phyloP scores from a whole-genome alignment of 2,113 vertebrate genomes.

The Fukomys damarensis region DNA sequence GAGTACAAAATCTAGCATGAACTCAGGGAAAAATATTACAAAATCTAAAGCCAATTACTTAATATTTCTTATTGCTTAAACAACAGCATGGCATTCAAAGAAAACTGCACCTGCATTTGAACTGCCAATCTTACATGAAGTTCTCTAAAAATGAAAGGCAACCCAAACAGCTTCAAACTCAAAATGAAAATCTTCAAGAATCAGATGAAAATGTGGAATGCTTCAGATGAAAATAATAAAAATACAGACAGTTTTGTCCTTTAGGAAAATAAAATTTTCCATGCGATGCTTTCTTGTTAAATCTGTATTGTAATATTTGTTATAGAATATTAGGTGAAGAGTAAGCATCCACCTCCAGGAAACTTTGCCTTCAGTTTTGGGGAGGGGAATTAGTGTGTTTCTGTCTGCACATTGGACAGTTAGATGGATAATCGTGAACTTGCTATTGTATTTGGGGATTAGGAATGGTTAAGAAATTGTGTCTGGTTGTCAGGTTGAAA shows the following conservation, averaged over 20 bases:
- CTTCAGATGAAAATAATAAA: slow-evolving; percentile 87
- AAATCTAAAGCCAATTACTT: slow-evolving; percentile 85
- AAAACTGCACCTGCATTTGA: slow-evolving; percentile 86
- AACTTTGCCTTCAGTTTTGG: too few relatives aligned
- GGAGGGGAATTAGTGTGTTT: too few relatives aligned
- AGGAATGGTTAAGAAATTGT: too few relatives aligned
- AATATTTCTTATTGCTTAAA: slow-evolving; percentile 83
- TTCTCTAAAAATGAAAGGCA: slow-evolving; percentile 84
- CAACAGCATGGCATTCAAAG: slow-evolving; percentile 86
- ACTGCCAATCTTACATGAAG: slow-evolving; percentile 82
- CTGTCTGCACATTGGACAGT: too few relatives aligned
- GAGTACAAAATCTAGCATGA: slow-evolving; percentile 84
- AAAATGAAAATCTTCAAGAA: slow-evolving; percentile 86
- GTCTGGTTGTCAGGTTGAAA: too few relatives aligned
- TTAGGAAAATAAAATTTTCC: slow-evolving; percentile 79
- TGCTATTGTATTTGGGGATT: too few relatives aligned
- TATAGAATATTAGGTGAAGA: too few relatives aligned
- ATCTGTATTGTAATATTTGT: too few relatives aligned
- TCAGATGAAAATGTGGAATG: slow-evolving; percentile 87
- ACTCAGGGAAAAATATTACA: slow-evolving; percentile 81
- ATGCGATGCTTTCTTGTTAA: slow-evolving; percentile 47
- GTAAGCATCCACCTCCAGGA: too few relatives aligned
- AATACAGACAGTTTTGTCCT: slow-evolving; percentile 85
- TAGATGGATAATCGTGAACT: too few relatives aligned
- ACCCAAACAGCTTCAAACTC: slow-evolving; percentile 80